Conservation (phyloP, 2,797 vertebrate species). For the Chromis chromis region DNA sequence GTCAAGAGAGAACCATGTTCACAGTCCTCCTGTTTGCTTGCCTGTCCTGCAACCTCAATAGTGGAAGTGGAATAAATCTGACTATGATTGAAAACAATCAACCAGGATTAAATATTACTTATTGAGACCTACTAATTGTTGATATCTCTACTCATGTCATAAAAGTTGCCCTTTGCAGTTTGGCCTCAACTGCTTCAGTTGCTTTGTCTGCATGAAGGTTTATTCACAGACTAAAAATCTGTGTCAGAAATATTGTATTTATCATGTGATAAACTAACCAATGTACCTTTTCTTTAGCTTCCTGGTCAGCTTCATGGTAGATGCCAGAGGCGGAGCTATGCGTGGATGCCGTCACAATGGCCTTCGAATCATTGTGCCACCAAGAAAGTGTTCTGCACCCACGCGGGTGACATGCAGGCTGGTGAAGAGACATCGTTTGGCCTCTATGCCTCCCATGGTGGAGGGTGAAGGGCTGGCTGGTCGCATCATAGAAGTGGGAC, state of each 20-base stretch:
- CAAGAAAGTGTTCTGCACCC: slow-evolving; percentile 96
- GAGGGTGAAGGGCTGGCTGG: slow-evolving; percentile 96
- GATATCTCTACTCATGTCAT: slow-evolving; percentile 16
- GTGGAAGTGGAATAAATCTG: slow-evolving; percentile 26
- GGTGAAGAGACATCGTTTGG: slow-evolving; percentile 96
- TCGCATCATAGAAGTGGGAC: slow-evolving; percentile 96
- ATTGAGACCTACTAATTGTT: not conserved
- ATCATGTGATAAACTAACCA: not conserved
- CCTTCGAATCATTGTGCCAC: slow-evolving; percentile 96
- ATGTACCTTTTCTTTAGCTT: slow-evolving; percentile 86
- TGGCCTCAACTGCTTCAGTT: slow-evolving; percentile 11
- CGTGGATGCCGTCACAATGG: slow-evolving; percentile 98
- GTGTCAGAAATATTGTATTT: slow-evolving; percentile 5
- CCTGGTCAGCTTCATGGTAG: slow-evolving; percentile 99
- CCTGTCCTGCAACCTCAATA: slow-evolving; percentile 36
- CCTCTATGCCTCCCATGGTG: slow-evolving; percentile 98
- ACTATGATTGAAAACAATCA: not conserved
- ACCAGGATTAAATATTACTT: not conserved
- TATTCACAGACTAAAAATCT: not conserved
- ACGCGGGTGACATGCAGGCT: slow-evolving; percentile 96
- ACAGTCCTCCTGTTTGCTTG: slow-evolving; percentile 19
- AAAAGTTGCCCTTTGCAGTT: slow-evolving; percentile 14
- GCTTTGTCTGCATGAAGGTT: slow-evolving; percentile 61
- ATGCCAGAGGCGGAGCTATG: slow-evolving; percentile 98
- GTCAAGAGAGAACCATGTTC: slow-evolving; percentile 9